phyloP scores from a whole-genome alignment of 23 tunicate species.

The Styela plicata region DNA sequence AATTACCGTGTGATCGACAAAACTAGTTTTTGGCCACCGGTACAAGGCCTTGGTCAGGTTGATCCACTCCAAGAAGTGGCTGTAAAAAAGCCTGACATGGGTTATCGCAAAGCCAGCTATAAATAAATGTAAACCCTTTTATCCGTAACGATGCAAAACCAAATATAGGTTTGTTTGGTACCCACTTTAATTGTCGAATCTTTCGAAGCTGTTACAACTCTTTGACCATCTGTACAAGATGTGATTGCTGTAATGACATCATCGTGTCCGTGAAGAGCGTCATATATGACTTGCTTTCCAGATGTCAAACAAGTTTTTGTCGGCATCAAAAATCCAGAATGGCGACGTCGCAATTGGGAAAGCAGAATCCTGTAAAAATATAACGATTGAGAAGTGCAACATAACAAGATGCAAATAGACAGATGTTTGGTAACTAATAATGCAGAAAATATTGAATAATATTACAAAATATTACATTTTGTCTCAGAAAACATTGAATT shows the following conservation, averaged over 20 bases:
- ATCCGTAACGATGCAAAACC: too few species aligned
- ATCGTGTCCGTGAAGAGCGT: slow-evolving; percentile 48
- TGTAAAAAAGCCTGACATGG: too few species aligned
- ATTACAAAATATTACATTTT: neutral
- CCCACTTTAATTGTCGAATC: slow-evolving; percentile 70
- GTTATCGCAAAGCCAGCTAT: too few species aligned
- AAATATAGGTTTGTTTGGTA: too few species aligned
- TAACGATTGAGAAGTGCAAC: neutral
- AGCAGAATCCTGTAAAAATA: slow-evolving; percentile 47
- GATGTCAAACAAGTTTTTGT: slow-evolving; percentile 64
- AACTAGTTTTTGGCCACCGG: too few species aligned
- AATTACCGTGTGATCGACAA: neutral
- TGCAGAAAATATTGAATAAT: too few species aligned
- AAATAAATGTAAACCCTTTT: too few species aligned
- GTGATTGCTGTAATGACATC: slow-evolving; percentile 67
- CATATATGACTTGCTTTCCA: slow-evolving; percentile 57
- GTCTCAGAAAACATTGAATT: too few species aligned
- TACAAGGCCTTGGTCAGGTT: too few species aligned
- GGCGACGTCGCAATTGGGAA: slow-evolving; percentile 65
- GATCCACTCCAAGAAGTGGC: too few species aligned
- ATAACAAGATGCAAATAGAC: too few species aligned
- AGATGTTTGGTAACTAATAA: too few species aligned
- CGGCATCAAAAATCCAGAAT: slow-evolving; percentile 56
- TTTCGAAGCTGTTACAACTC: slow-evolving; percentile 58
- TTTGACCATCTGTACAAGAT: slow-evolving; percentile 71